Evolutionary conservation across 1,140 invertebrate species (phyloP).

Genomic region (Rhopalosiphum maidis): DNA sequence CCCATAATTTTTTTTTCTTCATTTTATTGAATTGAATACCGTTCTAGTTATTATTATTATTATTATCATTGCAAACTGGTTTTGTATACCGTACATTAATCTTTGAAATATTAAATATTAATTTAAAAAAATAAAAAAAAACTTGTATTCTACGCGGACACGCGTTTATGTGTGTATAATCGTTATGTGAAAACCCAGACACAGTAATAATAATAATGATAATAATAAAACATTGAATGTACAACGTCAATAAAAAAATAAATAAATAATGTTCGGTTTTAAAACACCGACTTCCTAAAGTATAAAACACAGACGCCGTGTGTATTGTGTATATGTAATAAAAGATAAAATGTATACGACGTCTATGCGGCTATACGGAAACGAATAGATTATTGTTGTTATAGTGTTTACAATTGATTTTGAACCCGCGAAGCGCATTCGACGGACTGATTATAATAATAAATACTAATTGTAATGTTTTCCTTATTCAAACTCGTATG

Average conservation of each 20-base stretch:
- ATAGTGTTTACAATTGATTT: neutral
- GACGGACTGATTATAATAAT: constrained; percentile 1
- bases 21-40: constrained; percentile 25
- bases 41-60: constrained; percentile 32
- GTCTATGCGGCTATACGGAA: neutral
- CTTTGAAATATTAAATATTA: constrained; percentile 35
- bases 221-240: neutral
- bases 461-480: constrained; percentile 9
- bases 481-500: neutral
- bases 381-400: neutral
- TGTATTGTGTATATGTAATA: neutral
- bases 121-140: constrained; percentile 20
- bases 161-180: constrained; percentile 14
- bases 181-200: constrained; percentile 16
- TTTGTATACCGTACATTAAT: constrained; percentile 15
- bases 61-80: neutral
- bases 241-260: constrained; percentile 6
- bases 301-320: neutral
- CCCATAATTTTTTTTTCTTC: neutral
- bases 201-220: constrained; percentile 5
- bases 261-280: constrained; percentile 21
- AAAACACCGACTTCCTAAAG: constrained; percentile 14
- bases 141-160: constrained; percentile 18
- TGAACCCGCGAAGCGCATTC: neutral
- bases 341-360: neutral